Conservation (phyloP, 2,888 invertebrate species). For the Linyphia triangularis region DNA sequence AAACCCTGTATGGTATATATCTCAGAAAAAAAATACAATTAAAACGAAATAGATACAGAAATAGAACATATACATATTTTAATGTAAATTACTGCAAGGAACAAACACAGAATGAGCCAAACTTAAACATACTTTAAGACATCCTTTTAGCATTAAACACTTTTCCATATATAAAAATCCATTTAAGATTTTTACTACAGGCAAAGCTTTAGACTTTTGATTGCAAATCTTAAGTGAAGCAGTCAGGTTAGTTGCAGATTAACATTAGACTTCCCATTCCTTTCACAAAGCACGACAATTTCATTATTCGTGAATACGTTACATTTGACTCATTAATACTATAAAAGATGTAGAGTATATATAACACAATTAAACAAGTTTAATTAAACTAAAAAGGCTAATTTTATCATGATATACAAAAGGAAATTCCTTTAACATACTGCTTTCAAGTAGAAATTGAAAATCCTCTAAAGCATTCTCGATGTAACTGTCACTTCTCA, state of each 20-base stretch:
- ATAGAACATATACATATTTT: no score
- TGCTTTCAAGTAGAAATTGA: background rate
- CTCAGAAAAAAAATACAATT: no score
- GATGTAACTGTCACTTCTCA: constrained; percentile 5
- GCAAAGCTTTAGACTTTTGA: no score
- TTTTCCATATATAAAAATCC: no score
- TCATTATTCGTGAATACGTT: background rate
- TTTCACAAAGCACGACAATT: background rate
- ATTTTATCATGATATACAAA: background rate
- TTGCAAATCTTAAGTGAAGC: background rate
- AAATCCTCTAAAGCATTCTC: background rate
- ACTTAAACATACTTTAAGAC: no score
- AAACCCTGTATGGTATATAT: no score
- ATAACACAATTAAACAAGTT: constrained; percentile 6
- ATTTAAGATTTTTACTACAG: no score
- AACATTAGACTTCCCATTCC: background rate
- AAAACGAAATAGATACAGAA: no score
- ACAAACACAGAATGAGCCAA: no score
- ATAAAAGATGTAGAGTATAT: background rate
- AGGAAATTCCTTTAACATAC: background rate
- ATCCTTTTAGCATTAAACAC: no score
- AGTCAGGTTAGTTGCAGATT: background rate
- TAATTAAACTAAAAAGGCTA: background rate
- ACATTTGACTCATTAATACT: background rate
- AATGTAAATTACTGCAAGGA: no score